phyloP scores from a whole-genome alignment of 2,113 vertebrate species.

The Thalassarche chlororhynchos region DNA sequence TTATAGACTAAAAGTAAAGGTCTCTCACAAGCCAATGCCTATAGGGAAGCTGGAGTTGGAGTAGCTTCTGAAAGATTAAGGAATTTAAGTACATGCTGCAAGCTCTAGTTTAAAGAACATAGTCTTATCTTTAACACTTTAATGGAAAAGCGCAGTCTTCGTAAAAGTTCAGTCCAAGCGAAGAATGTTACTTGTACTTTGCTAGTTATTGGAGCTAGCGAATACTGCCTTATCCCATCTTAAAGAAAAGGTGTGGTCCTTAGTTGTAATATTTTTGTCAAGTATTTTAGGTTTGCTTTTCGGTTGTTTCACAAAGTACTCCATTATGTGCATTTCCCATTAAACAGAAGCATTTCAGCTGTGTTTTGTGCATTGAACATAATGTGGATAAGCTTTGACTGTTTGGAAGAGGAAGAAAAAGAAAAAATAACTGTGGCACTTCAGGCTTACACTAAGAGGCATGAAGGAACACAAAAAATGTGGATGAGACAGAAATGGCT shows the following conservation, averaged over 20 bases:
- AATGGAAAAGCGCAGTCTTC: neutral
- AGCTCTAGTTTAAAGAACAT: neutral
- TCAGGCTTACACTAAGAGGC: neutral
- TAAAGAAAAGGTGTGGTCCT: neutral
- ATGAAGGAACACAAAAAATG: neutral
- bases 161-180: neutral
- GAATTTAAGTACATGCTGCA: neutral
- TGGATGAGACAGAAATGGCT: neutral
- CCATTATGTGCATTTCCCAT: neutral
- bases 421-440: neutral
- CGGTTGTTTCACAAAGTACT: neutral
- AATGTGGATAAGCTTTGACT: neutral
- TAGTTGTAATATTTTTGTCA: neutral
- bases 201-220: neutral
- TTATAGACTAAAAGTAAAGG: neutral
- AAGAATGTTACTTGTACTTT: neutral
- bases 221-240: neutral
- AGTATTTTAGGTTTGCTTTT: neutral
- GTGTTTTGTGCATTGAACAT: neutral
- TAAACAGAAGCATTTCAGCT: neutral
- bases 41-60: conserved; percentile 2
- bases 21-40: neutral
- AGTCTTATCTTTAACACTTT: neutral
- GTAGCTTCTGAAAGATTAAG: neutral
- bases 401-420: neutral